Conservation (phyloP, 1,140 invertebrate species). For the Drosophila lacteicornis region DNA sequence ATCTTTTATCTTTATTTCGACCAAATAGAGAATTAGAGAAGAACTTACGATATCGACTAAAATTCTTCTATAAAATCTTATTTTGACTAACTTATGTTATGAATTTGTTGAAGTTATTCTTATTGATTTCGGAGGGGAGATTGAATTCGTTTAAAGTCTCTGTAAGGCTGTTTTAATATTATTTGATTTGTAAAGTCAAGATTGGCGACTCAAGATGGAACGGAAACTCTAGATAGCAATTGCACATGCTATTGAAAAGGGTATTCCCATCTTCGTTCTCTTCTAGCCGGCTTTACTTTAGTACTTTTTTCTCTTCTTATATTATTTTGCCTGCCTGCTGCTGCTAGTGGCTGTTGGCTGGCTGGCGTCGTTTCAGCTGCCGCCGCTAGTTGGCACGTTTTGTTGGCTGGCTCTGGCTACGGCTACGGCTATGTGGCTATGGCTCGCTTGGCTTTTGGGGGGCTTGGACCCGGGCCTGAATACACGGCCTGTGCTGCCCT, state of each 20-base stretch:
- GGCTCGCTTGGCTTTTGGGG: constrained; percentile 68
- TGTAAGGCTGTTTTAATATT: no score
- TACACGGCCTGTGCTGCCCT: constrained; percentile 39
- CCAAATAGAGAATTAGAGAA: no score
- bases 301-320: constrained; percentile 47
- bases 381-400: constrained; percentile 74
- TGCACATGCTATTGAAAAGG: neutral
- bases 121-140: no score
- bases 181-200: no score
- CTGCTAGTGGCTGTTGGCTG: constrained; percentile 38
- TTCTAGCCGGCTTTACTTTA: constrained; percentile 6
- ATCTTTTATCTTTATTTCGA: no score
- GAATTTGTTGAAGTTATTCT: no score
- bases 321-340: constrained; percentile 73
- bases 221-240: neutral
- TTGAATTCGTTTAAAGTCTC: no score
- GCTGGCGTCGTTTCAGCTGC: constrained; percentile 60
- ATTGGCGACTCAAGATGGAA: no score
- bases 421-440: constrained; percentile 24
- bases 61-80: no score
- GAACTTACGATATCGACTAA: no score
- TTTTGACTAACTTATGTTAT: no score
- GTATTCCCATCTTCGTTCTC: constrained; percentile 28
- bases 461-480: constrained; percentile 55
- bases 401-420: constrained; percentile 67